Evolutionary conservation across 2,888 invertebrate species (phyloP), one percentile per base, ranked within the genome.

Genomic region (Macrophya alboannulata): DNA sequence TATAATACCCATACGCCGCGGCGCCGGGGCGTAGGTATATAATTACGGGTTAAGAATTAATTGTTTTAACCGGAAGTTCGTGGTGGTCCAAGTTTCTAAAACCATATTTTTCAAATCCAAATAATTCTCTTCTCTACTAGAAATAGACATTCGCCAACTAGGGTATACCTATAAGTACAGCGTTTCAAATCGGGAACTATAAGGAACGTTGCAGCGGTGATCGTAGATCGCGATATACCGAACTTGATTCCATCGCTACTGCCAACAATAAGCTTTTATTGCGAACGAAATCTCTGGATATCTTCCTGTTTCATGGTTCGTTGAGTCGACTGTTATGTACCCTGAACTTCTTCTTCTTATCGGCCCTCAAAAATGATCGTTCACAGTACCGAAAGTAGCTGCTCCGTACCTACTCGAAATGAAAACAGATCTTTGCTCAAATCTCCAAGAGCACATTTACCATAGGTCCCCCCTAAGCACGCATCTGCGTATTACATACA

Each of bases 11-110:
- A 43, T 59, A 77, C 48, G 37, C 10, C 37, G 40, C 43, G 37
- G 62, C 59, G 31, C 6, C 48, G 12, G 17, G 40, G 9, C 79
- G 55, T 59, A 31, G 68, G 40, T 40, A 40, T 62, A 40, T 81
- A 83, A 83, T 83, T 83, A 68, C 71, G 31, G 15, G 17, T 10
- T 51, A 48, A 83, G 59, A 83, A 48, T 48, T 37, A 68, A 83
- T 68, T 55, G 12, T 68, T 25, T 59, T 37, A 9, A 40, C 43
- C n/a, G 17, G 12, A 77, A 17, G 37, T n/a, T 48, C 21, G 21
- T 45, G 43, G 43, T 45, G 25, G n/a, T 51, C 31, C 3, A 25
- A 48, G 5, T 21, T 31, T 25, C 5, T 76, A 21, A 43, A 40
- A 37, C n/a, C 4, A 77, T n/a, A 31, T 31, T 17, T 55, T 37